Evolutionary conservation across 2,113 vertebrate species (phyloP).

Genomic region (Menura novaehollandiae): DNA sequence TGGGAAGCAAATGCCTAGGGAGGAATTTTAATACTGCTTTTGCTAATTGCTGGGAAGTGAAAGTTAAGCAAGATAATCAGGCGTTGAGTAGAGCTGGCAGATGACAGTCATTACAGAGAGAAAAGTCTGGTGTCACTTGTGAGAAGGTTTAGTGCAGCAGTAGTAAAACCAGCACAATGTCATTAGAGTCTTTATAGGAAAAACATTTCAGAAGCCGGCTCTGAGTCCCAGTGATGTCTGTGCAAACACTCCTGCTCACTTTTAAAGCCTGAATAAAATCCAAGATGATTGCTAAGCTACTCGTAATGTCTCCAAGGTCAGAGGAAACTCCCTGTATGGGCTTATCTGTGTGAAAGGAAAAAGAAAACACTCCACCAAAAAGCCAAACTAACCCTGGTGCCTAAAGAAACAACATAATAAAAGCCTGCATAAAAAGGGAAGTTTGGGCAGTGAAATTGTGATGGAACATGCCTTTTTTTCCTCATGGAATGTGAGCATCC

Average conservation of each 20-base stretch:
- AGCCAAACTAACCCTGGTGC: background rate
- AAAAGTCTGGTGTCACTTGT: background rate
- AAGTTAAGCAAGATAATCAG: background rate
- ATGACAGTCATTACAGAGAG: background rate
- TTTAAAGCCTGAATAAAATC: constrained; percentile 22
- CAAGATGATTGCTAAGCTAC: background rate
- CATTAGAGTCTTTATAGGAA: constrained; percentile 29
- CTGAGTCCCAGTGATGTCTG: background rate
- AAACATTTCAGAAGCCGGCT: background rate
- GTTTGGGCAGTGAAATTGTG: background rate
- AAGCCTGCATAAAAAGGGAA: background rate
- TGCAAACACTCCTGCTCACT: constrained; percentile 17
- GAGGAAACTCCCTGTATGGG: background rate
- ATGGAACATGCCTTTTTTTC: background rate
- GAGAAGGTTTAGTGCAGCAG: background rate
- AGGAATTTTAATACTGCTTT: background rate
- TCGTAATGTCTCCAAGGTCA: background rate
- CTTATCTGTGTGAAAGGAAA: background rate
- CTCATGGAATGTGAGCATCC: background rate
- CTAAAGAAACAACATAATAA: background rate
- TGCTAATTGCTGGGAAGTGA: background rate
- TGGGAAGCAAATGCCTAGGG: background rate
- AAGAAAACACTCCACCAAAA: background rate
- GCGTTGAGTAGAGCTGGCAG: background rate
- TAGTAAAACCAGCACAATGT: constrained; percentile 7